These are phyloP conservation scores for Apantesis nais DNA, from an alignment of 2,888 invertebrate species.

Conservation along the genomic window DNA sequence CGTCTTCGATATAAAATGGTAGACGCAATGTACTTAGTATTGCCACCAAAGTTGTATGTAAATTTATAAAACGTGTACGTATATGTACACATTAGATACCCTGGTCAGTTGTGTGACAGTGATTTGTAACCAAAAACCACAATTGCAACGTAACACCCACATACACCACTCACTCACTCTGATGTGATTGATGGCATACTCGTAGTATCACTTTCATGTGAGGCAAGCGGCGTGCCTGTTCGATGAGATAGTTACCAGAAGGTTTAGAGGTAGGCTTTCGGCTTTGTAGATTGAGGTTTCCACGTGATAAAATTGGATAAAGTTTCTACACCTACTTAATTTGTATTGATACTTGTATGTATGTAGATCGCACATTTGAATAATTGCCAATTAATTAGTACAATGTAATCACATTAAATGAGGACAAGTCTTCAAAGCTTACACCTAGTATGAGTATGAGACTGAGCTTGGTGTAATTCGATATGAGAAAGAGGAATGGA, in stretches of 20 bases:
- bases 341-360: background rate
- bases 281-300: background rate
- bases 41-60: background rate
- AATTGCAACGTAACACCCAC: constrained; percentile 74
- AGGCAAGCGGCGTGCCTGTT: constrained; percentile 50
- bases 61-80: background rate
- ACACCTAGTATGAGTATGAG: background rate
- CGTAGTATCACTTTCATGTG: constrained; percentile 76
- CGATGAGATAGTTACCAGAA: constrained; percentile 64
- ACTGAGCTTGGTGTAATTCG: background rate
- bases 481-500: background rate
- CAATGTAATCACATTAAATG: background rate
- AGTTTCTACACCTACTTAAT: background rate
- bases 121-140: constrained; percentile 80
- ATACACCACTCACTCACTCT: constrained; percentile 67
- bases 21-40: background rate
- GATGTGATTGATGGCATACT: constrained; percentile 76
- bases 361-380: background rate
- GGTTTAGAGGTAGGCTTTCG: background rate
- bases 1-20: background rate
- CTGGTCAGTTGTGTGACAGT: constrained; percentile 68
- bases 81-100: background rate
- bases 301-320: background rate
- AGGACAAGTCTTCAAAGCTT: background rate
- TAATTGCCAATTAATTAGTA: background rate